A percentile compares a stretch with the other conserved stretches of the same genome.
Evolutionary conservation across 2,797 vertebrate genomes (phyloP).

Genomic region (Hippoglossus hippoglossus): DNA sequence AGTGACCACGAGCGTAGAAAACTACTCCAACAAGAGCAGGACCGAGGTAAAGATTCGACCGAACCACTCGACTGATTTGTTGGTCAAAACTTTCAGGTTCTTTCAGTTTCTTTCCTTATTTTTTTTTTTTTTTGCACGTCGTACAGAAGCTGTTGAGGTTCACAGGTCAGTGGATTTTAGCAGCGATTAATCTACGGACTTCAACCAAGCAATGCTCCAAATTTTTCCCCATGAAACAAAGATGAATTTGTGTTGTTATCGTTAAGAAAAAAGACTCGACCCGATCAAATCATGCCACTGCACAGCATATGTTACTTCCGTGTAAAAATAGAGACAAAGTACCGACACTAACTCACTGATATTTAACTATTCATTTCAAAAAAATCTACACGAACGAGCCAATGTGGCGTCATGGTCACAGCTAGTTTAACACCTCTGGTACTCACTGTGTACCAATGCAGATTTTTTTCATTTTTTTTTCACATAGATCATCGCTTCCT

Average conservation of each 20-base stretch:
- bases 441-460: conserved; percentile 33
- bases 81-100: conserved; percentile 34
- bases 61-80: conserved; percentile 19
- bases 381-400: conserved; percentile 53
- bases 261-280: conserved; percentile 37
- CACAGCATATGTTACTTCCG: conserved; percentile 58
- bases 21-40: conserved; percentile 32
- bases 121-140: conserved; percentile 22
- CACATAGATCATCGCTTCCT: conserved; percentile 76
- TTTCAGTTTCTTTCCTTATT: conserved; percentile 5
- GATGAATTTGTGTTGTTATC: conserved; percentile 29
- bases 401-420: conserved; percentile 44
- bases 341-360: conserved; percentile 47
- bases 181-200: conserved; percentile 69
- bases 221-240: conserved; percentile 22
- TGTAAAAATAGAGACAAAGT: conserved; percentile 55
- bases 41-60: conserved; percentile 48
- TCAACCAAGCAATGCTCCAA: conserved; percentile 38
- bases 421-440: conserved; percentile 55
- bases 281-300: conserved; percentile 57
- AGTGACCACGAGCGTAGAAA: conserved; percentile 28
- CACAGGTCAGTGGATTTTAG: conserved; percentile 76
- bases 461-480: conserved; percentile 26
- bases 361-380: conserved; percentile 43
- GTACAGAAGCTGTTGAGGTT: conserved; percentile 70